These are phyloP conservation scores for Lipophrys pholis DNA, from an alignment of 2,113 vertebrate genomes.

Conservation along the genomic window DNA sequence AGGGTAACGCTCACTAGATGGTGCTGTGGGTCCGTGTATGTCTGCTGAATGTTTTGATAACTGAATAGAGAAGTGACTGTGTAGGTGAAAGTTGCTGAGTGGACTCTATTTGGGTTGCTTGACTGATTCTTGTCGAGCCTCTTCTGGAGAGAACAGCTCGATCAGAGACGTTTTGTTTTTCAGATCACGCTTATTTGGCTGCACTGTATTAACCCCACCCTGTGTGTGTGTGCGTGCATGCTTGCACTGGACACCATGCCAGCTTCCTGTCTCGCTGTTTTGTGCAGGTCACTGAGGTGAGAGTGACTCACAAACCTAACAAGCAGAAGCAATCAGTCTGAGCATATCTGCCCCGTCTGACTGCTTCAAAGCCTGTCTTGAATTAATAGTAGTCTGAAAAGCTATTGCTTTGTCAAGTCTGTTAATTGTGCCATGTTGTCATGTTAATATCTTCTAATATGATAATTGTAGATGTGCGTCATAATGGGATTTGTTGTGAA, in stretches of 20 bases:
- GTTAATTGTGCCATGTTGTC: not conserved
- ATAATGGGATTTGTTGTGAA: not conserved
- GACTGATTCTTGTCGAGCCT: not conserved
- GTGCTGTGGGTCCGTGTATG: constrained; percentile 48
- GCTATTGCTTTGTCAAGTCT: not conserved
- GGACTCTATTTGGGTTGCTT: not conserved
- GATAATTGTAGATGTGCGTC: not conserved
- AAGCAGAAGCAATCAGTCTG: constrained; percentile 7
- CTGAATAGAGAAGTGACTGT: not conserved
- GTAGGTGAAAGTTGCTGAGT: not conserved
- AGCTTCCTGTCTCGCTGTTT: constrained; percentile 33
- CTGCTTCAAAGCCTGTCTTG: not conserved
- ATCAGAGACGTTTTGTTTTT: not conserved
- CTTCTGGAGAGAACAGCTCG: not conserved
- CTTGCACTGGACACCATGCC: not conserved
- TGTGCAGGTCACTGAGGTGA: constrained; percentile 28
- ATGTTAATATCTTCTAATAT: not conserved
- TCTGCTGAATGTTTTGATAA: not conserved
- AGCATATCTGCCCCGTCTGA: not conserved
- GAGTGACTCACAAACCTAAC: constrained; percentile 40
- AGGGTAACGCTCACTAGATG: constrained; percentile 62
- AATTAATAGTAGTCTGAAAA: not conserved
- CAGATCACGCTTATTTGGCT: constrained; percentile 1
- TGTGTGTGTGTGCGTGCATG: constrained; percentile 8
- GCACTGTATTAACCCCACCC: constrained; percentile 26